Evolutionary conservation across 2,888 invertebrate genomes (phyloP).

Genomic region (Lasioglossum oenotherae): DNA sequence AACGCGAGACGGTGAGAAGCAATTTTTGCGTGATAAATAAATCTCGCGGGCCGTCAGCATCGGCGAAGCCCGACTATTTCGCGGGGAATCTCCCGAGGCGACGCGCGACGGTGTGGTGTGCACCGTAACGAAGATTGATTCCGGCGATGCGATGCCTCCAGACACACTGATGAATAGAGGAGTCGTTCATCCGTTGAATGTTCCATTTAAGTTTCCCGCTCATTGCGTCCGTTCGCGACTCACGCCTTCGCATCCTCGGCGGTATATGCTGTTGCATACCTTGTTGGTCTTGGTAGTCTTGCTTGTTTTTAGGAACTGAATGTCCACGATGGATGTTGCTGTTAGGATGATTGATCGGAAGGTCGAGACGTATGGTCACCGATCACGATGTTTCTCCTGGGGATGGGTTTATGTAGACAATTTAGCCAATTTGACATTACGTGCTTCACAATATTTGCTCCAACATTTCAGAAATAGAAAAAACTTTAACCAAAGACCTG

Average conservation of each 20-base stretch:
- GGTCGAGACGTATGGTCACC: background rate
- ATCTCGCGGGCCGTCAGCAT: constrained; percentile 31
- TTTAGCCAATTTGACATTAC: background rate
- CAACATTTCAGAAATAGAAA: background rate
- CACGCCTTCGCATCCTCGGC: background rate
- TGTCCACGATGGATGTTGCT: background rate
- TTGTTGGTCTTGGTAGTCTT: background rate
- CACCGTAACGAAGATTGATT: constrained; percentile 58
- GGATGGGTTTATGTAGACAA: background rate
- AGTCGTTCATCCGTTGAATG: constrained; percentile 48
- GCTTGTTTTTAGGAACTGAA: background rate
- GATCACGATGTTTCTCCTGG: background rate
- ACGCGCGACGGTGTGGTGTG: background rate
- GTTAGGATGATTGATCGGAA: background rate
- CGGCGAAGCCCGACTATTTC: constrained; percentile 18
- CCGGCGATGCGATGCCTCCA: background rate
- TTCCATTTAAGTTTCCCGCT: constrained; percentile 54
- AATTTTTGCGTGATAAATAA: constrained; percentile 53
- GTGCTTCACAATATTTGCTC: background rate
- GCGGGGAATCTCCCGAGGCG: constrained; percentile 27
- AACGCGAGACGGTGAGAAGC: background rate
- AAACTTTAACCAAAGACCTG: background rate
- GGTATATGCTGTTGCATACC: too few relatives aligned
- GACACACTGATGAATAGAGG: constrained; percentile 54
- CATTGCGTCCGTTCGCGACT: background rate